phyloP scores from a whole-genome alignment of 1,140 invertebrate species.

The Aricia agestis region DNA sequence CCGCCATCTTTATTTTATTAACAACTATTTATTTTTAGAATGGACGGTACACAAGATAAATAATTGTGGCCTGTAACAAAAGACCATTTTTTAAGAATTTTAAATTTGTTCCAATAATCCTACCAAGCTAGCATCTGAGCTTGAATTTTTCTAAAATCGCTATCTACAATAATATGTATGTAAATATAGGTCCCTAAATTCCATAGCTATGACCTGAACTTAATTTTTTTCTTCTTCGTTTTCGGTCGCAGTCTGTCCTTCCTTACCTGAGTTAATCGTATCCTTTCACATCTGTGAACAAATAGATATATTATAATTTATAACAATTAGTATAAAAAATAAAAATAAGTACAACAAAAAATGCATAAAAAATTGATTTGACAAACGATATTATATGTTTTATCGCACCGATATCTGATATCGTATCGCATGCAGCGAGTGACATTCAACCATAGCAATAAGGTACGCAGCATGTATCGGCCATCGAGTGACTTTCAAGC shows the following conservation, averaged over 20 bases:
- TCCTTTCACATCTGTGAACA: slow-evolving; percentile 53
- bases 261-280: slow-evolving; percentile 56
- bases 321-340: slow-evolving; percentile 13
- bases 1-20: neutral
- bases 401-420: too few relatives aligned
- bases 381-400: too few relatives aligned
- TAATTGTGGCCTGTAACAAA: neutral
- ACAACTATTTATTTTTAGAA: neutral
- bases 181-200: slow-evolving; percentile 1
- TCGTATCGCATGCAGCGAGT: too few relatives aligned
- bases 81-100: neutral
- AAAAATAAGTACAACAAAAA: neutral
- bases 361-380: neutral
- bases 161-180: slow-evolving; percentile 3
- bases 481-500: too few relatives aligned
- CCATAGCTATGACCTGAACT: slow-evolving; percentile 9
- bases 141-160: neutral
- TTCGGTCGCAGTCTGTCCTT: slow-evolving; percentile 44
- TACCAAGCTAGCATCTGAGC: slow-evolving; percentile 4
- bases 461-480: too few relatives aligned
- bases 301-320: too few relatives aligned
- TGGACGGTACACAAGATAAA: slow-evolving; percentile 13
- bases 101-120: neutral
- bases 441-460: too few relatives aligned
- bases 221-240: slow-evolving; percentile 22